Percentiles rank a stretch among this genome's conserved stretches.
Conservation (phyloP, 2,888 invertebrate species). For the Drosophila mulleri region DNA sequence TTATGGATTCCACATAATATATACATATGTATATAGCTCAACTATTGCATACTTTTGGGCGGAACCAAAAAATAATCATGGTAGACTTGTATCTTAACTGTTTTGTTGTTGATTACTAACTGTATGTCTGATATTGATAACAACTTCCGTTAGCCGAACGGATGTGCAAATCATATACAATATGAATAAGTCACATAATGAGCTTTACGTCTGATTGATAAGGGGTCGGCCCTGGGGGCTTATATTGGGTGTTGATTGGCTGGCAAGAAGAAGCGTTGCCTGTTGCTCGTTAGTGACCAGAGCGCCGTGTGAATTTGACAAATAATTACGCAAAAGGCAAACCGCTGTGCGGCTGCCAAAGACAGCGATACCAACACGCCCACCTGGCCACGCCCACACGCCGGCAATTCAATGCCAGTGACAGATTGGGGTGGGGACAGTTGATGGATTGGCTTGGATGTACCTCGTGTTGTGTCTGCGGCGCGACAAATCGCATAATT, state of each 20-base stretch:
- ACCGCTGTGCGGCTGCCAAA: conserved; percentile 63
- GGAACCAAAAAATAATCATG: background rate
- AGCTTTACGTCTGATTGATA: conserved; percentile 74
- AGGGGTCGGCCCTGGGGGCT: conserved; percentile 1
- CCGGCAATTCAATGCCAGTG: conserved; percentile 71
- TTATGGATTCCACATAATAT: background rate
- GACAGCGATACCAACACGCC: conserved; percentile 31
- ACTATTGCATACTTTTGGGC: conserved; percentile 67
- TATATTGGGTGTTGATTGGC: conserved; percentile 1
- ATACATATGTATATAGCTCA: background rate
- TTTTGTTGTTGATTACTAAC: background rate
- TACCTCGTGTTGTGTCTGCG: conserved; percentile 50
- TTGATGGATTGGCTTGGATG: conserved; percentile 65
- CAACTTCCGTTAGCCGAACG: conserved; percentile 63
- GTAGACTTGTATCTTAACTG: conserved; percentile 58
- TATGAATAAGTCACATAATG: conserved; percentile 56
- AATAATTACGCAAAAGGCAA: conserved; percentile 73
- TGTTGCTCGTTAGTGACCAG: conserved; percentile 71
- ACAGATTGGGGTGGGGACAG: conserved; percentile 43
- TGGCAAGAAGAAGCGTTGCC: conserved; percentile 15
- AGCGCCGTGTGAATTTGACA: conserved; percentile 75
- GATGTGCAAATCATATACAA: conserved; percentile 59
- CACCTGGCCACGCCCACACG: conserved; percentile 9
- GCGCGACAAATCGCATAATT: conserved; percentile 81
- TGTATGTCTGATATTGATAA: conserved; percentile 38